Evolutionary conservation across 35 echinoderm and acorn worm species (phyloP).

Genomic region (Hemicentrotus pulcherrimus): DNA sequence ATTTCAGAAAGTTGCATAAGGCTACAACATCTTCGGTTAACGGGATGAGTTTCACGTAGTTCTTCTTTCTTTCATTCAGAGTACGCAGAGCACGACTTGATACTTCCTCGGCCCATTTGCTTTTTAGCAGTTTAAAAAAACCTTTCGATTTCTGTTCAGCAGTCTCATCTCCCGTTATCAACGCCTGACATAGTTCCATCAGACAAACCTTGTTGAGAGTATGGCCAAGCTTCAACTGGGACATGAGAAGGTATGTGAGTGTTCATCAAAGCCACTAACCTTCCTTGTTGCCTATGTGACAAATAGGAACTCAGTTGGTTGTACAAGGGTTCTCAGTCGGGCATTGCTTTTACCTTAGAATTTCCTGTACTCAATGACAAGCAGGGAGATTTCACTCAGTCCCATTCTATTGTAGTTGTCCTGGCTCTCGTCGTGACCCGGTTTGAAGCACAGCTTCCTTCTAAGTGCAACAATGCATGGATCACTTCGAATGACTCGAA

Average conservation of each 20-base stretch:
- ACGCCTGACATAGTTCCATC: background rate
- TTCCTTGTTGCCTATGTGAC: background rate
- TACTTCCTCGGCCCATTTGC: slow-evolving; percentile 38
- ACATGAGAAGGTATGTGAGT: background rate
- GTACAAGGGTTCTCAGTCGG: background rate
- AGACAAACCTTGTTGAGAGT: background rate
- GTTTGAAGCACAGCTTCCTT: slow-evolving; percentile 53
- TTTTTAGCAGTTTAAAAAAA: slow-evolving; percentile 26
- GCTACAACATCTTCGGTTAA: slow-evolving; percentile 43
- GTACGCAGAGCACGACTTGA: slow-evolving; percentile 25
- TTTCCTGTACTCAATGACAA: slow-evolving; percentile 57
- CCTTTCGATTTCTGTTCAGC: slow-evolving; percentile 44
- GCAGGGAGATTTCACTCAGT: slow-evolving; percentile 60
- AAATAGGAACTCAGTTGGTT: background rate
- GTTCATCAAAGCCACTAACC: slow-evolving; percentile 23
- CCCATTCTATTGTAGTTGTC: no score
- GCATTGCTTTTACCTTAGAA: background rate
- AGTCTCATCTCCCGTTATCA: background rate
- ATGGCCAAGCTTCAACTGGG: slow-evolving; percentile 40
- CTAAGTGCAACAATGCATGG: slow-evolving; percentile 50
- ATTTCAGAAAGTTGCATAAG: slow-evolving; percentile 25
- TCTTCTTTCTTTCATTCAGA: slow-evolving; percentile 30
- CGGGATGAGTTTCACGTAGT: slow-evolving; percentile 23
- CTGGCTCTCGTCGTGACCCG: slow-evolving; percentile 62
- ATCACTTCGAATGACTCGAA: slow-evolving; percentile 56